phyloP scores from a whole-genome alignment of 2,888 invertebrate genomes.

The Trissonchulus latispiculum region DNA sequence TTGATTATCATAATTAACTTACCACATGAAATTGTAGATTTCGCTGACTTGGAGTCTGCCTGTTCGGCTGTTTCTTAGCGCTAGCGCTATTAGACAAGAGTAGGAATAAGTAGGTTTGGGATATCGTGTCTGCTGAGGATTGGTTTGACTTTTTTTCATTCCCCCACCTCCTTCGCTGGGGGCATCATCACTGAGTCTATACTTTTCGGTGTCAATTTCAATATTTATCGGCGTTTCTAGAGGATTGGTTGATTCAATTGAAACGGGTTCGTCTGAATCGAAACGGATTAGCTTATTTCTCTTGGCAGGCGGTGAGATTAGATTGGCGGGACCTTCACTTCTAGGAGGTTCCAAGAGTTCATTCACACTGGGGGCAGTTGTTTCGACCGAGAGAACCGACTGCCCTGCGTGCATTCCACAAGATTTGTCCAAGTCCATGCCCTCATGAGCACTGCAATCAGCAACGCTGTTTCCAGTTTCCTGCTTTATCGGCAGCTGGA shows the following conservation, averaged over 20 bases:
- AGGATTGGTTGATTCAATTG: too few species aligned
- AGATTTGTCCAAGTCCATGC: too few species aligned
- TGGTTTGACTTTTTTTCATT: too few species aligned
- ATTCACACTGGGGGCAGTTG: background rate
- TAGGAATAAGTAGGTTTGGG: slow-evolving; percentile 97
- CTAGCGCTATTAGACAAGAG: slow-evolving; percentile 94
- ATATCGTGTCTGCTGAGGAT: slow-evolving; percentile 51
- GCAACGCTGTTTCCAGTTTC: too few species aligned
- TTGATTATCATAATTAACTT: too few species aligned
- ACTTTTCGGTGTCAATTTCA: background rate
- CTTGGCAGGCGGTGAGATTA: background rate
- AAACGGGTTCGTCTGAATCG: background rate
- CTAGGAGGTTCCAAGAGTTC: background rate
- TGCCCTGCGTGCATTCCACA: too few species aligned
- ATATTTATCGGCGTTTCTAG: too few species aligned
- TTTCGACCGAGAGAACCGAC: background rate
- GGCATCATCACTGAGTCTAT: background rate
- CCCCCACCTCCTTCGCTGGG: too few species aligned
- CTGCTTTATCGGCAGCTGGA: too few species aligned
- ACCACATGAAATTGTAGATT: slow-evolving; percentile 98
- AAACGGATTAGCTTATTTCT: too few species aligned
- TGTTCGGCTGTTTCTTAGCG: slow-evolving; percentile 83
- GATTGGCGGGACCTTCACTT: background rate
- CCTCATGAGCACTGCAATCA: too few species aligned
- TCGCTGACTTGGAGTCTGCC: slow-evolving; percentile 93